Evolutionary conservation across 2,113 vertebrate genomes (phyloP).

Genomic region (Tamias sibiricus): DNA sequence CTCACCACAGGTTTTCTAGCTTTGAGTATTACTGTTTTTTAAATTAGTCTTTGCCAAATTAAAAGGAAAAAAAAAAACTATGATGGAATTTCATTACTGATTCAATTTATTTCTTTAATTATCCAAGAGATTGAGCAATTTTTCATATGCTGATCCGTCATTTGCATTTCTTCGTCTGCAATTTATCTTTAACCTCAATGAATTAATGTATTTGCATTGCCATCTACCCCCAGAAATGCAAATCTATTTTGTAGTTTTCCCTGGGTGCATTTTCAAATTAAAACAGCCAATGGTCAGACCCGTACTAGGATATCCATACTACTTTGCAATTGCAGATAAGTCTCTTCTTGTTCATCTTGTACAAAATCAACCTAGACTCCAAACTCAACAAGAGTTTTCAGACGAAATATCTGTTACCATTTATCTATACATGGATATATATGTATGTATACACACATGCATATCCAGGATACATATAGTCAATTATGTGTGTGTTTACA

Average conservation of each 20-base stretch:
- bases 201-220: constrained; percentile 27
- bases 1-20: constrained; percentile 18
- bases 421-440: neutral
- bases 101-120: constrained; percentile 67
- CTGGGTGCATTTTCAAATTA: constrained; percentile 48
- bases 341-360: neutral
- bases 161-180: constrained; percentile 58
- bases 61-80: neutral
- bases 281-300: neutral
- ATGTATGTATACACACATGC: no score
- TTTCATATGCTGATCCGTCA: constrained; percentile 48
- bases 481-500: neutral
- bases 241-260: constrained; percentile 19
- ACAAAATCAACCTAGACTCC: neutral
- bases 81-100: constrained; percentile 44
- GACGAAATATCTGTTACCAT: neutral
- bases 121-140: constrained; percentile 35
- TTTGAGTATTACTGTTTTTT: neutral
- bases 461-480: neutral
- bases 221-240: neutral
- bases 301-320: neutral
- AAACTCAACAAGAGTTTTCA: neutral
- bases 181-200: constrained; percentile 54
- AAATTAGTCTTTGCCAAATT: constrained; percentile 36
- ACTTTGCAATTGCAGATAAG: no score